Evolutionary conservation across 2,797 vertebrate species (phyloP).

Genomic region (Erethizon dorsatum): DNA sequence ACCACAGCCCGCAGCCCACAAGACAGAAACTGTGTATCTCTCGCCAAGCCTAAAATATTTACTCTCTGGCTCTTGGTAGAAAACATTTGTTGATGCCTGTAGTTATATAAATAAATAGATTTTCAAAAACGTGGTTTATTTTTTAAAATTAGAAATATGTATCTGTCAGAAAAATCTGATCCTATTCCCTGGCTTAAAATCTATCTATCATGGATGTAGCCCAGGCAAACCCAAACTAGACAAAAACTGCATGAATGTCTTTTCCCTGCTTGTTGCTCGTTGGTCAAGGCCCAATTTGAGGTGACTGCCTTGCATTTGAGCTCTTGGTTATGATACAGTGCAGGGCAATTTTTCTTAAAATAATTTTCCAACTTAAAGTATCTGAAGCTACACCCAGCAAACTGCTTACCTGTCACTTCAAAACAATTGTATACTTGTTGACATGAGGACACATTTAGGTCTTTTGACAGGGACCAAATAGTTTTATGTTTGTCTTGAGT

Average conservation of each 20-base stretch:
- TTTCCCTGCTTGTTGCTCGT: rapidly evolving
- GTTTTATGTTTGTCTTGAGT: not conserved
- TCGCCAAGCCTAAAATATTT: not conserved
- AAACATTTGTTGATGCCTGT: not conserved
- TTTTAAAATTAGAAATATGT: constrained; percentile 34
- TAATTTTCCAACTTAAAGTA: not conserved
- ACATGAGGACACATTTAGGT: not conserved
- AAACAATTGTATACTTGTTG: rapidly evolving
- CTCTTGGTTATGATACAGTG: not conserved
- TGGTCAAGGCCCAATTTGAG: too few relatives aligned
- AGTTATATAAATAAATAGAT: constrained; percentile 32
- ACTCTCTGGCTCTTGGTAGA: not conserved
- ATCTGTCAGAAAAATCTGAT: not conserved
- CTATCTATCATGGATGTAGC: too few relatives aligned
- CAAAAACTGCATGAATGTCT: rapidly evolving
- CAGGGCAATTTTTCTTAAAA: not conserved
- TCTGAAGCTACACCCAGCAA: not conserved
- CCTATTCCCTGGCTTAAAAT: not conserved
- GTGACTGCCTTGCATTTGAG: not conserved
- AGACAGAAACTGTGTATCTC: not conserved
- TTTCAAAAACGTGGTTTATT: not conserved
- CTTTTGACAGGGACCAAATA: not conserved
- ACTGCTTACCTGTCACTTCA: not conserved
- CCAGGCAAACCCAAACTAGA: not conserved
- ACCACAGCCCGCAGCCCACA: not conserved